Conservation (phyloP, 2,888 invertebrate species). For the Dryobota labecula region DNA sequence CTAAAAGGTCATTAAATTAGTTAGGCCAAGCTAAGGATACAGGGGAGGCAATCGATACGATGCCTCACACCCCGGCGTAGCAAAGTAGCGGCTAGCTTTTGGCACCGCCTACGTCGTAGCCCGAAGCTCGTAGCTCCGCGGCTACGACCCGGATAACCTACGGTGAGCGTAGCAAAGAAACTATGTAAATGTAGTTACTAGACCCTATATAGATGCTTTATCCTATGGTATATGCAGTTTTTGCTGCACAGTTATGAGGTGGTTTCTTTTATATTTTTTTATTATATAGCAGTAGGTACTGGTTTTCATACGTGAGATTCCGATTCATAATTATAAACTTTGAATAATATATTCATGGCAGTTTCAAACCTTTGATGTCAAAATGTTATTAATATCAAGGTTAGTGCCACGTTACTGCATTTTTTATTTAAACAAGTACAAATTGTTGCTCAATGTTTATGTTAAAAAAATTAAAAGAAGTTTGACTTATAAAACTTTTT, state of each 20-base stretch:
- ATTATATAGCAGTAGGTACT: neutral
- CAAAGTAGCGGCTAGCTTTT: conserved; percentile 79
- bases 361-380: neutral
- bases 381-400: neutral
- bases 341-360: neutral
- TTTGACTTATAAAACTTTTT: neutral
- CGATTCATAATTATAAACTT: neutral
- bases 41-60: conserved; percentile 79
- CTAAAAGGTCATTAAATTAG: conserved; percentile 68
- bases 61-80: conserved; percentile 75
- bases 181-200: conserved; percentile 30
- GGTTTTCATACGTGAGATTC: neutral
- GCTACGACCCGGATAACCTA: conserved; percentile 64
- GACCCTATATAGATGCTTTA: conserved; percentile 12
- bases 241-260: neutral
- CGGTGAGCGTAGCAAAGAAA: conserved; percentile 64
- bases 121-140: conserved; percentile 67
- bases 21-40: conserved; percentile 74
- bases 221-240: neutral
- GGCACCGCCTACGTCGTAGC: conserved; percentile 77
- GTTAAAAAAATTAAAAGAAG: neutral
- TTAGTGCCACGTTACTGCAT: neutral
- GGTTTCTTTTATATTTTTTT: neutral
- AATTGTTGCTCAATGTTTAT: neutral
- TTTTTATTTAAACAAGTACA: neutral